Conservation (phyloP, 2,888 invertebrate species). For the Papilio protenor region DNA sequence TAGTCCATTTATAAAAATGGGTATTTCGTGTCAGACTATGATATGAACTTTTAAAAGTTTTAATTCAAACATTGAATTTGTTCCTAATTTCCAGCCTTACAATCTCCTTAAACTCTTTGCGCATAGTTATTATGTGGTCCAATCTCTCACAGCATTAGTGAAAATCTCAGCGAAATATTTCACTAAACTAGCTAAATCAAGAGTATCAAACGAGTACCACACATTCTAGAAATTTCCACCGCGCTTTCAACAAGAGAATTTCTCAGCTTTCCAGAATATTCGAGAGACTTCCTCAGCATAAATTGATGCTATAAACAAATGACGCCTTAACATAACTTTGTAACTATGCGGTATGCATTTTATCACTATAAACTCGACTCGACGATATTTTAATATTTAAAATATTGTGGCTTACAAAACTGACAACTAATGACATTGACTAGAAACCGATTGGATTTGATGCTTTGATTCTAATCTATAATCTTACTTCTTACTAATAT, state of each 20-base stretch:
- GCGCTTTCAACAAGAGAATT: not conserved
- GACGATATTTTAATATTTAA: not conserved
- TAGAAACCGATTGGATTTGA: too few species aligned
- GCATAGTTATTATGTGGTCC: not conserved
- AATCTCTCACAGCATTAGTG: not conserved
- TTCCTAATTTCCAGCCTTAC: too few species aligned
- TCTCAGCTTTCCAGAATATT: conserved; percentile 10
- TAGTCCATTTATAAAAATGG: too few species aligned
- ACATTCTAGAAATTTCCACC: conserved; percentile 1
- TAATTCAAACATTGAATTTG: too few species aligned
- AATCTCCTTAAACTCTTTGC: too few species aligned
- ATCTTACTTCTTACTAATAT: too few species aligned
- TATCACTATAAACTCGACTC: not conserved
- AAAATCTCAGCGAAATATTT: not conserved
- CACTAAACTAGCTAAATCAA: not conserved
- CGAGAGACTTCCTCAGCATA: not conserved
- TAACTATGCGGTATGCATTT: conserved; percentile 1
- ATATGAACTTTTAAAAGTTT: too few species aligned
- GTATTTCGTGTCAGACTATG: too few species aligned
- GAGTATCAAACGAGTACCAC: conserved; percentile 3
- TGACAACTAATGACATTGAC: not conserved
- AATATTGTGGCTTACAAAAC: not conserved
- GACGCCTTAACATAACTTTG: conserved; percentile 1
- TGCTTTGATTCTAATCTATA: too few species aligned
- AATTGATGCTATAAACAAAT: conserved; percentile 9